A percentile compares a stretch with the other conserved stretches of the same genome.
These are phyloP conservation scores for Nansenia antarctica DNA, from an alignment of 2,113 vertebrate species.

Conservation along the genomic window DNA sequence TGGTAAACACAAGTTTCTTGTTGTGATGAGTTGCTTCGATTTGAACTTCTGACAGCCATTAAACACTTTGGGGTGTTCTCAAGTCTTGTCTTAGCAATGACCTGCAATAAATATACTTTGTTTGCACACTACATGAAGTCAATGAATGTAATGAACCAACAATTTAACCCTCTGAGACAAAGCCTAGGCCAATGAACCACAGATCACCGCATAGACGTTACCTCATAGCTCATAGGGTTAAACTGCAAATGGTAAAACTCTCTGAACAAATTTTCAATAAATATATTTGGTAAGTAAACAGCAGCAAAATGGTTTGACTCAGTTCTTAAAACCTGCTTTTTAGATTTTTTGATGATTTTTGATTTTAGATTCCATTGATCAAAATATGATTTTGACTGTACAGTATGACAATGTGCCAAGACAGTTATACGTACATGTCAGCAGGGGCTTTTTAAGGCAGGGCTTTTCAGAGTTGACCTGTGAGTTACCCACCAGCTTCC, in stretches of 20 bases:
- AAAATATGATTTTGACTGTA: constrained; percentile 73
- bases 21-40: constrained; percentile 58
- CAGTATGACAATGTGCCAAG: constrained; percentile 71
- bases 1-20: constrained; percentile 61
- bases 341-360: constrained; percentile 37
- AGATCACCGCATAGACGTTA: neutral
- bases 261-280: constrained; percentile 80
- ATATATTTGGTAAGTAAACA: constrained; percentile 80
- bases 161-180: constrained; percentile 78
- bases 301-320: constrained; percentile 90
- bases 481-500: constrained; percentile 89
- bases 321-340: constrained; percentile 51
- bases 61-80: constrained; percentile 32
- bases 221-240: constrained; percentile 73
- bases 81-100: constrained; percentile 31
- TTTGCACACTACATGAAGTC: constrained; percentile 68
- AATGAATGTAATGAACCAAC: constrained; percentile 74
- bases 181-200: constrained; percentile 5
- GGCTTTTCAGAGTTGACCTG: constrained; percentile 80
- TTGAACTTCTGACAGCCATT: constrained; percentile 36
- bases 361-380: constrained; percentile 60
- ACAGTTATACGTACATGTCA: constrained; percentile 69
- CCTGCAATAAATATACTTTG: constrained; percentile 53
- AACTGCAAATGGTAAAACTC: constrained; percentile 82
- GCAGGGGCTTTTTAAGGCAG: constrained; percentile 70